A percentile compares a stretch with the other conserved stretches of the same genome.
Conservation (phyloP, 1,140 invertebrate species). For the Hyphantria cunea region DNA sequence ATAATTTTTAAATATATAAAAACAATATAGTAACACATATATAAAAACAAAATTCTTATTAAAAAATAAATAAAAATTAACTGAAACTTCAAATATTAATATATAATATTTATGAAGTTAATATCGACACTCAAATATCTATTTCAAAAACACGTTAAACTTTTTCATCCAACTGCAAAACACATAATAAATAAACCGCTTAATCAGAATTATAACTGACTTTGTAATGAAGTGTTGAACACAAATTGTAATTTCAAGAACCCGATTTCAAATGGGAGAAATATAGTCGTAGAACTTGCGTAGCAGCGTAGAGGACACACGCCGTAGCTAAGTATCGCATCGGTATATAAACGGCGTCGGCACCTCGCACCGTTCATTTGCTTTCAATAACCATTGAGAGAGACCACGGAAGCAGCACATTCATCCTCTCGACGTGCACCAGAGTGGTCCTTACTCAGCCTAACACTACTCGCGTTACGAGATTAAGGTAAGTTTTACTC, state of each 20-base stretch:
- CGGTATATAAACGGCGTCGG: slow-evolving; percentile 59
- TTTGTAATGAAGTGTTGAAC: background rate
- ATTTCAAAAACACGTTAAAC: background rate
- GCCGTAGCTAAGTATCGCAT: slow-evolving; percentile 26
- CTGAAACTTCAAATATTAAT: too few relatives aligned
- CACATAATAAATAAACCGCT: background rate
- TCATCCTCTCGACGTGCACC: slow-evolving; percentile 20
- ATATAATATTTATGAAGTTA: background rate
- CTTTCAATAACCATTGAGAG: slow-evolving; percentile 57
- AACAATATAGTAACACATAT: too few relatives aligned
- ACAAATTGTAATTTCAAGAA: background rate
- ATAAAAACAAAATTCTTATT: too few relatives aligned
- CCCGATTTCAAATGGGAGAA: background rate
- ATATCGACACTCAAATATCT: background rate
- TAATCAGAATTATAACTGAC: background rate
- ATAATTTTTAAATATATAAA: too few relatives aligned
- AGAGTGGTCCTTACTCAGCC: slow-evolving; percentile 13
- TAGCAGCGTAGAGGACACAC: slow-evolving; percentile 38
- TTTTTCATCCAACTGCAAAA: background rate
- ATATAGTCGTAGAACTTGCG: slow-evolving; percentile 24
- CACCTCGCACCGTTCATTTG: slow-evolving; percentile 60
- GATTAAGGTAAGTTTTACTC: slow-evolving; percentile 7
- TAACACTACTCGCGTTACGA: background rate
- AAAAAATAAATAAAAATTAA: too few relatives aligned
- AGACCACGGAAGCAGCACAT: slow-evolving; percentile 44